Evolutionary conservation across 92 coral and sea anemone species (phyloP).

Genomic region (Metridium senile): DNA sequence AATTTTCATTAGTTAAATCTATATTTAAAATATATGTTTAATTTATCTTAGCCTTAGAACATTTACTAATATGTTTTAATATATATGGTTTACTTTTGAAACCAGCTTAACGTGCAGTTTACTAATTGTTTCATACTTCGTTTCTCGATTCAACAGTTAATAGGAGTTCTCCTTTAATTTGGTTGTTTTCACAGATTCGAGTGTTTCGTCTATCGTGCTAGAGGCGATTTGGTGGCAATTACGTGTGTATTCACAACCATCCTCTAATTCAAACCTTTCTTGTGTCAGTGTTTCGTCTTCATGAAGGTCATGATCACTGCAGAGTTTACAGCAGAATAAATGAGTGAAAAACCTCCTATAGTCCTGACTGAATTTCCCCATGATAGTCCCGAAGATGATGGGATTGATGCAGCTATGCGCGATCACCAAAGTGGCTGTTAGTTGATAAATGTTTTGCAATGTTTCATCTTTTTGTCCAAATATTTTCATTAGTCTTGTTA

Average conservation of each 20-base stretch:
- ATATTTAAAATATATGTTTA: no score
- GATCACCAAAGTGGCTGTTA: conserved; percentile 40
- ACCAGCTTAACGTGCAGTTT: no score
- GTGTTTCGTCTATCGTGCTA: neutral
- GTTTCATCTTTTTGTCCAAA: conserved; percentile 21
- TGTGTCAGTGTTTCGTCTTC: neutral
- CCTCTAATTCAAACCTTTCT: conserved; percentile 9
- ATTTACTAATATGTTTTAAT: no score
- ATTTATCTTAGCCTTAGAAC: no score
- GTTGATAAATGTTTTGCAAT: conserved; percentile 19
- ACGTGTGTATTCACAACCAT: neutral
- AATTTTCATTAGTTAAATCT: no score
- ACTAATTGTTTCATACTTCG: no score
- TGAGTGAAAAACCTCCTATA: conserved; percentile 6
- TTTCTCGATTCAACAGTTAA: no score
- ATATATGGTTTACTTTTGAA: no score
- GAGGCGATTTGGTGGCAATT: no score
- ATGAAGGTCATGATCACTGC: neutral
- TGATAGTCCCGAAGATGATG: conserved; percentile 47
- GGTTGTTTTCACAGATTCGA: neutral
- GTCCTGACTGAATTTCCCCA: conserved; percentile 34
- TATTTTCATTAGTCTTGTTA: conserved; percentile 33
- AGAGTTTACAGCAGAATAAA: conserved; percentile 17
- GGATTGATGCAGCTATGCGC: conserved; percentile 67
- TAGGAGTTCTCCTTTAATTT: no score